A percentile compares a stretch with the other conserved stretches of the same genome.
Conservation (phyloP, 2,888 invertebrate genomes). For the Xestia rhomboidea region DNA sequence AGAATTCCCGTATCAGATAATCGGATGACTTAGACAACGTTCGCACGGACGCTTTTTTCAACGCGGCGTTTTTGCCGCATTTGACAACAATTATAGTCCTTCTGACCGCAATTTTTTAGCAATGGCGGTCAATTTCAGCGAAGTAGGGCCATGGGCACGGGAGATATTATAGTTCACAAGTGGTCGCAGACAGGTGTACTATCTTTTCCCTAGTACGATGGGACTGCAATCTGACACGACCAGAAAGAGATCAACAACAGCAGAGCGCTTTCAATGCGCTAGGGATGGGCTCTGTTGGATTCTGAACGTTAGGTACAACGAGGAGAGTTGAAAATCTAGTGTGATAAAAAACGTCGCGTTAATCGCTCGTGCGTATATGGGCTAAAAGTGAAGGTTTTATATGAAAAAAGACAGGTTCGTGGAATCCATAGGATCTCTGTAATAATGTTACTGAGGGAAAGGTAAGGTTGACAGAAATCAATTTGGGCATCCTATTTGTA, state of each 20-base stretch:
- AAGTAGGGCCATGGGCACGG: not conserved
- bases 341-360: not conserved
- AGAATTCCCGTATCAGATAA: slow-evolving; percentile 32
- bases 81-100: not conserved
- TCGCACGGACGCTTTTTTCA: not conserved
- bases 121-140: not conserved
- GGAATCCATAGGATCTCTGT: slow-evolving; percentile 29
- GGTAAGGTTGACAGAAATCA: slow-evolving; percentile 58
- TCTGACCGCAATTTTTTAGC: not conserved
- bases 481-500: slow-evolving; percentile 60
- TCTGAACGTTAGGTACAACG: not conserved
- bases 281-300: not conserved
- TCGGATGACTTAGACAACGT: slow-evolving; percentile 23
- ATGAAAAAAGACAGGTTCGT: slow-evolving; percentile 21
- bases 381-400: slow-evolving; percentile 29
- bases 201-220: not conserved
- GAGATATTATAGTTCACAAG: not conserved
- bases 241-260: not conserved
- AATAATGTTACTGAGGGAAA: slow-evolving; percentile 51
- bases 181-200: not conserved
- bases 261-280: not conserved
- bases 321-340: not conserved
- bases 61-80: not conserved
- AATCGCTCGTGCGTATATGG: not conserved
- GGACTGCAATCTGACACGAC: not conserved